These are phyloP conservation scores for Dolichomitus sp. DNA, from an alignment of 2,888 invertebrate species.

Conservation along the genomic window DNA sequence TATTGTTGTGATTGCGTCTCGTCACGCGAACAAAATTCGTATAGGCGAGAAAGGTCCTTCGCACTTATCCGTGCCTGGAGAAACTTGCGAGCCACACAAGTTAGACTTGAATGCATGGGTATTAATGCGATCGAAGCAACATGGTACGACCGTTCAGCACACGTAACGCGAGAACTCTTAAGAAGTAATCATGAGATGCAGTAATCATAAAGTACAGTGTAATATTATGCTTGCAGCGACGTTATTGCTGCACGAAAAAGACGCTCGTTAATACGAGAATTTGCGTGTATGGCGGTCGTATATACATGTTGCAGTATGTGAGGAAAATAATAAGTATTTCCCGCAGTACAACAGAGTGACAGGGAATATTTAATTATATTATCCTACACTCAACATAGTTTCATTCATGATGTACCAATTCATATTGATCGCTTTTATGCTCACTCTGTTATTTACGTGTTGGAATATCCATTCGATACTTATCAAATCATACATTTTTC, in stretches of 20 bases:
- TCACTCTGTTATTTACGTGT: neutral
- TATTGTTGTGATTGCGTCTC: constrained; percentile 49
- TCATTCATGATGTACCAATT: constrained; percentile 4
- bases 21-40: constrained; percentile 68
- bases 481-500: constrained; percentile 43
- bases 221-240: constrained; percentile 39
- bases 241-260: constrained; percentile 20
- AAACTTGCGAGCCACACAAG: constrained; percentile 12
- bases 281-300: neutral
- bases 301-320: constrained; percentile 1
- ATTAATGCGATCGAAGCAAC: constrained; percentile 21
- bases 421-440: neutral
- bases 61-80: neutral
- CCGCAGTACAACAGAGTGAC: constrained; percentile 10
- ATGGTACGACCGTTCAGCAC: neutral
- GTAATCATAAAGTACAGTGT: constrained; percentile 49
- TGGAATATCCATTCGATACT: constrained; percentile 43
- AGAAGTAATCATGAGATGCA: constrained; percentile 46
- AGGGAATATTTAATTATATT: constrained; percentile 36
- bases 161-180: constrained; percentile 49
- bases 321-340: constrained; percentile 40
- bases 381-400: constrained; percentile 18
- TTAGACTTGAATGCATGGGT: constrained; percentile 1
- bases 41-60: constrained; percentile 27
- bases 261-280: constrained; percentile 34